phyloP scores from a whole-genome alignment of 2,797 vertebrate genomes.

The Cyclura pinguis region DNA sequence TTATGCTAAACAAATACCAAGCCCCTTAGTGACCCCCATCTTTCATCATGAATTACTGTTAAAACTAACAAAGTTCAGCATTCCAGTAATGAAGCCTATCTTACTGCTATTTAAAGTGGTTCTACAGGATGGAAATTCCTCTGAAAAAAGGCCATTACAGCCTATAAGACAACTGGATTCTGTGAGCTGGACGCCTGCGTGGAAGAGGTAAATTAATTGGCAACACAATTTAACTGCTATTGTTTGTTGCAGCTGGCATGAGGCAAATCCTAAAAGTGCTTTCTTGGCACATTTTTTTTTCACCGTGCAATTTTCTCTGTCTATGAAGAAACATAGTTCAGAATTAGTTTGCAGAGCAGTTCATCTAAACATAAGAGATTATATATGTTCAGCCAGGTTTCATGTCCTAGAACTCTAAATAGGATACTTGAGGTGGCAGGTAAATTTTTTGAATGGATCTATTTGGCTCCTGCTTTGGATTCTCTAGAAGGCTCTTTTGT shows the following conservation, averaged over 20 bases:
- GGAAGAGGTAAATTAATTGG: constrained; percentile 62
- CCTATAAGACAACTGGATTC: constrained; percentile 53
- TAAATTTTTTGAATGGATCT: neutral
- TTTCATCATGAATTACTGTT: constrained; percentile 40
- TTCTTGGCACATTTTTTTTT: neutral
- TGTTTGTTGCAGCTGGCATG: constrained; percentile 47
- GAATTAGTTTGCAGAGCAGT: rapidly evolving
- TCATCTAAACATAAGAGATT: neutral
- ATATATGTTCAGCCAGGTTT: neutral
- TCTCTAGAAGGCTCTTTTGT: neutral
- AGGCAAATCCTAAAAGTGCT: constrained; percentile 29
- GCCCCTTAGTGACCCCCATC: constrained; percentile 34
- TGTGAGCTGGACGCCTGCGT: constrained; percentile 43
- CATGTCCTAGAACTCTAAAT: neutral
- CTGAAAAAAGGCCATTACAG: constrained; percentile 28
- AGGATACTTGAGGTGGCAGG: neutral
- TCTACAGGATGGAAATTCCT: constrained; percentile 57
- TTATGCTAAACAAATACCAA: constrained; percentile 50
- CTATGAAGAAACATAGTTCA: neutral
- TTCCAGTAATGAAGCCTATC: constrained; percentile 39
- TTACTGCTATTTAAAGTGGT: constrained; percentile 50
- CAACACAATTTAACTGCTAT: constrained; percentile 31
- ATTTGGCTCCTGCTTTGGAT: neutral
- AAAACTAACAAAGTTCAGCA: constrained; percentile 51
- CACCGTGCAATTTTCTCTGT: constrained; percentile 32